Evolutionary conservation across 1,140 invertebrate species (phyloP), one percentile per base, ranked within the genome.

Genomic region (Oedothorax gibbosus): DNA sequence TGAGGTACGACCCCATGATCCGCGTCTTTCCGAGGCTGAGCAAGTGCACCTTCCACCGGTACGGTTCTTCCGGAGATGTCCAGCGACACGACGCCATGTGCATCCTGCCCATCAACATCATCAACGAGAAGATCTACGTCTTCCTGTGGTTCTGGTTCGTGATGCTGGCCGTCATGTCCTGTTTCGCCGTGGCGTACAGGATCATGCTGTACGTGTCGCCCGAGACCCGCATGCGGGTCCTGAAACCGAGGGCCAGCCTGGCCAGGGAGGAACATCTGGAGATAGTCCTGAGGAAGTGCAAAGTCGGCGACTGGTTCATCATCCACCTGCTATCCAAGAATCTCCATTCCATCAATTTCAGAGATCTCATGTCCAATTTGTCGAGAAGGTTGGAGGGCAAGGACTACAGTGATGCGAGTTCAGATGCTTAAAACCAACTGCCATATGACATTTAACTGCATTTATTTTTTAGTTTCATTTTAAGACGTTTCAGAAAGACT

Each of bases 11-110:
- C 90, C 91, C 93, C 0, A 90, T 96, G 88, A 88, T 91, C 12
- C 93, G 93, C 86, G 92, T 97, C 12, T 98, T 98, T 88, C 96
- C 96, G 0, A 91, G 96, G 79, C 90, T 98, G 0, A 96, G 96
- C 7, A 98, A 97, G 89, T 98, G 96, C 88, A 96, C 95, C 66
- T 97, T 98, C 93, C 95, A 95, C 90, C 96, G 71, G n/a, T 96
- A 94, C 89, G 95, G 95, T 87, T 93, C 94, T 35, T 95, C 94
- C 88, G 94, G 95, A 49, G 94, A 96, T 88, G 93, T 96, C 75
- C 87, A 88, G 75, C 84, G 75, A n/a, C 88, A 89, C 69, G 88
- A 90, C 78, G 88, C 87, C 21, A 88, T 89, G 86, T 96, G 95
- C 87, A 91, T 95, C 6, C 89, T 96, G 62, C 93, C 95, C 0